Percentiles rank a stretch among this genome's conserved stretches.
phyloP scores from a whole-genome alignment of 37 sponge, comb jelly and placozoan species.

The Aphrocallistes beatrix region DNA sequence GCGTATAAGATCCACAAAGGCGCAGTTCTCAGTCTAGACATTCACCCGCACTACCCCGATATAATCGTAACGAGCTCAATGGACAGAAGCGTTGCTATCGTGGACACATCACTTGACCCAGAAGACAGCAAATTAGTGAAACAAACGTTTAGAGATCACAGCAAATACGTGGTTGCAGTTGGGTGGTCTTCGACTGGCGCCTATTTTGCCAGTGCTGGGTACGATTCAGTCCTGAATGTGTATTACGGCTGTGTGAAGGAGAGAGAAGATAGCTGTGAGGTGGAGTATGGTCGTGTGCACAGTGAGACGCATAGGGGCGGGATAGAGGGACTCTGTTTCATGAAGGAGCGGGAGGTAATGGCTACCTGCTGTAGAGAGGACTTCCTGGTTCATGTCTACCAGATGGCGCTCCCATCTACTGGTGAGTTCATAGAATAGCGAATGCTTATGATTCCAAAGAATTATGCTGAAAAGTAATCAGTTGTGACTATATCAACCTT shows the following conservation, averaged over 20 bases:
- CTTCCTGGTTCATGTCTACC: not conserved
- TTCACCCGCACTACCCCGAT: constrained; percentile 31
- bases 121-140: not conserved
- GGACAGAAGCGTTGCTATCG: not conserved
- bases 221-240: constrained; percentile 9
- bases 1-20: constrained; percentile 26
- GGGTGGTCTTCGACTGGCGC: not conserved
- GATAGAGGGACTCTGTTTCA: not conserved
- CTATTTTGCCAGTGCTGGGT: constrained; percentile 6
- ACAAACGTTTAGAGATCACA: not conserved
- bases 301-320: not conserved
- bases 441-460: no score
- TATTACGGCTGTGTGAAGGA: not conserved
- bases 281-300: not conserved
- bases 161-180: not conserved
- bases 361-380: not conserved
- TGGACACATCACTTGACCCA: not conserved
- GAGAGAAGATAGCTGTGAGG: not conserved
- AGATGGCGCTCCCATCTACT: not conserved
- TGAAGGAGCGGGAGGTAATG: not conserved
- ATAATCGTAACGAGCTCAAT: constrained; percentile 6
- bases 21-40: constrained; percentile 35
- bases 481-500: no score
- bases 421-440: no score
- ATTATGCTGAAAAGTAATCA: no score